phyloP scores from a whole-genome alignment of 2,888 invertebrate genomes.

The Oligia strigilis region DNA sequence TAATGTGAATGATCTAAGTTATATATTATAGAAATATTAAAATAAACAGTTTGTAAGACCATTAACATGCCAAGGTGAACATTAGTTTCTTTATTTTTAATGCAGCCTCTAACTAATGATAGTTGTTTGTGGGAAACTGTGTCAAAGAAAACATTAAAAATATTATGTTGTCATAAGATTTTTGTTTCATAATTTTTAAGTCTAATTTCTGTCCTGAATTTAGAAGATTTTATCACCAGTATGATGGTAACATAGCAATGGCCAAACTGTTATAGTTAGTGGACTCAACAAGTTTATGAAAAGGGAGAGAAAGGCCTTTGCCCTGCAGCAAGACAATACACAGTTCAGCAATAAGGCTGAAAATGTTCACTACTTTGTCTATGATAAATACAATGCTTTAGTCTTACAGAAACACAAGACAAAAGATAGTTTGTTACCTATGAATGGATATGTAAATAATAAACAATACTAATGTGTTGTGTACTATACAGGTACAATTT shows the following conservation, averaged over 20 bases:
- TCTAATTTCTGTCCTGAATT: neutral
- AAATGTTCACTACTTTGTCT: slow-evolving; percentile 41
- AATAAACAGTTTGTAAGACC: slow-evolving; percentile 1
- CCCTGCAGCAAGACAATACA: neutral
- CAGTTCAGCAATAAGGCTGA: slow-evolving; percentile 10
- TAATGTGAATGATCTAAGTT: neutral
- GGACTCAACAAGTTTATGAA: neutral
- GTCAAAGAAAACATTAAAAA: slow-evolving; percentile 33
- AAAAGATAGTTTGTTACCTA: slow-evolving; percentile 37
- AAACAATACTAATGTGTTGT: slow-evolving; percentile 45
- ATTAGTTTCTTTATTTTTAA: slow-evolving; percentile 15
- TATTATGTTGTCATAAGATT: slow-evolving; percentile 2
- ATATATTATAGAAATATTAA: neutral
- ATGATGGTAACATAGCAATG: neutral
- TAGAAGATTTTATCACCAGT: neutral
- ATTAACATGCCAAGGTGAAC: slow-evolving; percentile 28
- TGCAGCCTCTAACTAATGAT: neutral
- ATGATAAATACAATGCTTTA: slow-evolving; percentile 24
- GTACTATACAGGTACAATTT: slow-evolving; percentile 25
- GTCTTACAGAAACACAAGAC: slow-evolving; percentile 27
- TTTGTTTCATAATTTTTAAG: slow-evolving; percentile 5
- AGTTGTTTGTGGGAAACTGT: slow-evolving; percentile 31
- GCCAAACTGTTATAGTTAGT: neutral
- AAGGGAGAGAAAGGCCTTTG: slow-evolving; percentile 1
- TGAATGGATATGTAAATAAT: slow-evolving; percentile 58